These are phyloP conservation scores for Pocillopora meandrina DNA, from an alignment of 92 coral and sea anemone species.

Conservation along the genomic window DNA sequence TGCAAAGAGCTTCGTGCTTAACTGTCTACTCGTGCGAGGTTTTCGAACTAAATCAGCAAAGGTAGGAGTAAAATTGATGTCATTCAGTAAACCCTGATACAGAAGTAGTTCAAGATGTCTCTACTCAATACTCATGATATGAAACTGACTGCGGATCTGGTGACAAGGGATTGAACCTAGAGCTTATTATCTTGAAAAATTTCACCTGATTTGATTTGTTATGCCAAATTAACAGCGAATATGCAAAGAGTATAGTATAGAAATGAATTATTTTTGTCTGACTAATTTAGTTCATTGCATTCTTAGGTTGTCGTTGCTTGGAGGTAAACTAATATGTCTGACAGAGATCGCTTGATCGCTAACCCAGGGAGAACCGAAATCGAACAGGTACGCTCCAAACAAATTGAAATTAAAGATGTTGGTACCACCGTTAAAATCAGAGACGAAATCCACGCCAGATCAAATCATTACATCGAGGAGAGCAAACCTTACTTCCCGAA, in stretches of 20 bases:
- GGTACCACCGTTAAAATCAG: conserved; percentile 14
- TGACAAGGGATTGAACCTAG: neutral
- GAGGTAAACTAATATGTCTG: conserved; percentile 1
- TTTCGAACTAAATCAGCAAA: neutral
- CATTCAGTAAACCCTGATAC: too few relatives aligned
- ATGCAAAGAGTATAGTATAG: too few relatives aligned
- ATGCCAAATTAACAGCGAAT: too few relatives aligned
- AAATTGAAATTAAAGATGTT: conserved; percentile 46
- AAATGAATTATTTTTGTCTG: too few relatives aligned
- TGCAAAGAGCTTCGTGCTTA: neutral
- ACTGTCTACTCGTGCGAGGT: neutral
- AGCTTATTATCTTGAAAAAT: too few relatives aligned
- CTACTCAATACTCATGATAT: too few relatives aligned
- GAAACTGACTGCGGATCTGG: too few relatives aligned
- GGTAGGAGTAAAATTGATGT: neutral
- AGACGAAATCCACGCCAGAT: conserved; percentile 42
- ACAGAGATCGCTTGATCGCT: neutral
- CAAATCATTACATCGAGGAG: conserved; percentile 67
- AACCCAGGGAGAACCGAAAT: neutral
- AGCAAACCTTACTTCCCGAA: conserved; percentile 58
- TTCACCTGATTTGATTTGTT: too few relatives aligned
- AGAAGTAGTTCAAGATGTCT: too few relatives aligned
- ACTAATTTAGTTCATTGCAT: too few relatives aligned
- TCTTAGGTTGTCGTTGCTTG: neutral
- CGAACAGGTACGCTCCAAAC: conserved; percentile 11